These are phyloP conservation scores for Pitangus sulphuratus DNA, from an alignment of 2,797 vertebrate species.

Conservation along the genomic window DNA sequence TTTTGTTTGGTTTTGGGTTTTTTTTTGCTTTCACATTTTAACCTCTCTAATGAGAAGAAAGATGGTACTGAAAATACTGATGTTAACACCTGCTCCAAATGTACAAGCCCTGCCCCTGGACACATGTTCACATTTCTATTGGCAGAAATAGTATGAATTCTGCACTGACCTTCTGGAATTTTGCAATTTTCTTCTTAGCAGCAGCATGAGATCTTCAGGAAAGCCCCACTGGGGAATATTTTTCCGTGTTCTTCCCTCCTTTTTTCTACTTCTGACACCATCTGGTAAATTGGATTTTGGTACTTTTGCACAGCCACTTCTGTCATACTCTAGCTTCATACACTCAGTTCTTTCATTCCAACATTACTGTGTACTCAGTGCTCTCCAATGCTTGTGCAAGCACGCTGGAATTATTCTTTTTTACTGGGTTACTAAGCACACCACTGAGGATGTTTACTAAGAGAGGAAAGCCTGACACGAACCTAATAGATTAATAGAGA, in stretches of 20 bases:
- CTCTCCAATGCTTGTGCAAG: constrained; percentile 12
- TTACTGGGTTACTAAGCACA: constrained; percentile 45
- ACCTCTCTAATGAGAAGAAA: neutral
- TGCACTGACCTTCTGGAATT: constrained; percentile 15
- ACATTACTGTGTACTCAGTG: neutral
- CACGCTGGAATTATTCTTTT: constrained; percentile 32
- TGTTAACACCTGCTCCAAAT: neutral
- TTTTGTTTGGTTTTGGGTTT: neutral
- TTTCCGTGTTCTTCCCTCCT: neutral
- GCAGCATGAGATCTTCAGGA: constrained; percentile 8
- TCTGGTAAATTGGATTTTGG: constrained; percentile 41
- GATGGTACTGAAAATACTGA: neutral
- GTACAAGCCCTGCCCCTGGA: neutral
- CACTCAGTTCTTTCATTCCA: neutral
- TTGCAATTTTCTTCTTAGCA: neutral
- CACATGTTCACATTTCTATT: neutral
- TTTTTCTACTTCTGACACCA: constrained; percentile 33
- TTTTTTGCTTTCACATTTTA: neutral
- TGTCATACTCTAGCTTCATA: neutral
- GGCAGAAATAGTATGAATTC: neutral
- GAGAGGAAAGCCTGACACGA: constrained; percentile 61
- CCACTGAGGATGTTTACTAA: constrained; percentile 57
- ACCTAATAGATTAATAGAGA: constrained; percentile 53
- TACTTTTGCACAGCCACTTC: neutral
- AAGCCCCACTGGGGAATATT: neutral